These are phyloP conservation scores for Noctuana brunneofusca DNA, from an alignment of 2,888 invertebrate genomes.

Conservation along the genomic window DNA sequence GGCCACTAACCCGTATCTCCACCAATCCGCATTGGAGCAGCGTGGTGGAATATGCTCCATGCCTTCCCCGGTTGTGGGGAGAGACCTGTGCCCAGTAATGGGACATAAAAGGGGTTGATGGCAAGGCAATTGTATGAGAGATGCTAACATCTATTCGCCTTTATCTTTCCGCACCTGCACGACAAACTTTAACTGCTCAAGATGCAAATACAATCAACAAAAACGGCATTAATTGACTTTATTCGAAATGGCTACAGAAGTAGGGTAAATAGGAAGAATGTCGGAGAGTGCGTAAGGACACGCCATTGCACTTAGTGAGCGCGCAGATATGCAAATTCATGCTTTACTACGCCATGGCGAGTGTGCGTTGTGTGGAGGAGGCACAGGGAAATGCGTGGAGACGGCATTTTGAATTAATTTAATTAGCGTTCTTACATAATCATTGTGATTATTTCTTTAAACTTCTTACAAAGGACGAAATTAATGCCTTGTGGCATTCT, in stretches of 20 bases:
- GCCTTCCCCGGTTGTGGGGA: no score
- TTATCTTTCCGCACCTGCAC: neutral
- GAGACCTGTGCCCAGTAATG: no score
- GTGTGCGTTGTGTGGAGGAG: constrained; percentile 65
- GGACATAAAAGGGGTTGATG: neutral
- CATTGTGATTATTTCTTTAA: neutral
- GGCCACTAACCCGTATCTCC: no score
- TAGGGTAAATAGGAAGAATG: constrained; percentile 64
- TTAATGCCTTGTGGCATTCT: no score
- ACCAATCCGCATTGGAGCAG: no score
- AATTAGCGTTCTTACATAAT: neutral
- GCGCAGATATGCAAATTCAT: constrained; percentile 79
- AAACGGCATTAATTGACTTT: constrained; percentile 58
- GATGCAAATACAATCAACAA: constrained; percentile 37
- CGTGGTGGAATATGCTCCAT: no score
- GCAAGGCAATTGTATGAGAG: neutral
- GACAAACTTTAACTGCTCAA: neutral
- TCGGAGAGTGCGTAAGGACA: constrained; percentile 72
- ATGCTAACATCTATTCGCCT: neutral
- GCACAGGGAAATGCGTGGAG: constrained; percentile 48
- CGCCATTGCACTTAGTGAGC: constrained; percentile 79
- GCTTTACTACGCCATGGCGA: constrained; percentile 59
- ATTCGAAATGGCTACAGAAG: constrained; percentile 46
- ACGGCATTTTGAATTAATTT: constrained; percentile 12
- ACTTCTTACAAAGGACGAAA: no score